Conservation (phyloP, 2,797 vertebrate genomes). For the Sebastes matsubarae region DNA sequence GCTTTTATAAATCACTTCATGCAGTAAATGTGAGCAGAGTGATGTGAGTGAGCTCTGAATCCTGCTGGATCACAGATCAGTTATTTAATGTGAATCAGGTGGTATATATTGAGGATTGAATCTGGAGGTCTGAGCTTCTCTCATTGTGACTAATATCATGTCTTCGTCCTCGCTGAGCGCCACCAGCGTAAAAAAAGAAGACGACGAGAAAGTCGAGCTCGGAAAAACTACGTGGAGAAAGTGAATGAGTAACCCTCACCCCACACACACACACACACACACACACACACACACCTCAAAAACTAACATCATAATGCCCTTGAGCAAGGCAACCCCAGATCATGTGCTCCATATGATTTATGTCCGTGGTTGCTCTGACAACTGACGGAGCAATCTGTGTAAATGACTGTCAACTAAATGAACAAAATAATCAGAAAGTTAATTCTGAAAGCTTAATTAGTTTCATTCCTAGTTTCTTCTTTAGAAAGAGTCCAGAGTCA, state of each 20-base stretch:
- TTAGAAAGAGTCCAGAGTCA: not conserved
- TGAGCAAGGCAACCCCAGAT: not conserved
- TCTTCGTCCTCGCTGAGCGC: constrained; percentile 8
- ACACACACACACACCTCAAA: not conserved
- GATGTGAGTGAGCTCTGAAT: not conserved
- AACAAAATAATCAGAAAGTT: not conserved
- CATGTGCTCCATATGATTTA: not conserved
- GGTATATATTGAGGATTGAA: constrained; percentile 11
- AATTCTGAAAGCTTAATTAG: not conserved
- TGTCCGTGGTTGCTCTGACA: not conserved
- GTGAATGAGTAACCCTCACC: constrained; percentile 53
- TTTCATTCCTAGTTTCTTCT: not conserved
- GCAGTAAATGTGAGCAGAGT: not conserved
- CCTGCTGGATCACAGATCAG: not conserved
- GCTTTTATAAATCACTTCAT: not conserved
- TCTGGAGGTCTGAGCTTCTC: constrained; percentile 39
- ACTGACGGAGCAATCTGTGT: not conserved
- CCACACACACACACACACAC: not conserved
- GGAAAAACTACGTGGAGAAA: constrained; percentile 51
- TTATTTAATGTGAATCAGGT: too few species aligned
- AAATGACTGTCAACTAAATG: not conserved
- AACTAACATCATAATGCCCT: not conserved
- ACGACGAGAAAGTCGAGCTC: not conserved
- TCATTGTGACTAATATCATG: constrained; percentile 58
- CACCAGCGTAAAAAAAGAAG: not conserved